Conservation (phyloP, 2,797 vertebrate genomes). For the Ctenopoma kingsleyae region DNA sequence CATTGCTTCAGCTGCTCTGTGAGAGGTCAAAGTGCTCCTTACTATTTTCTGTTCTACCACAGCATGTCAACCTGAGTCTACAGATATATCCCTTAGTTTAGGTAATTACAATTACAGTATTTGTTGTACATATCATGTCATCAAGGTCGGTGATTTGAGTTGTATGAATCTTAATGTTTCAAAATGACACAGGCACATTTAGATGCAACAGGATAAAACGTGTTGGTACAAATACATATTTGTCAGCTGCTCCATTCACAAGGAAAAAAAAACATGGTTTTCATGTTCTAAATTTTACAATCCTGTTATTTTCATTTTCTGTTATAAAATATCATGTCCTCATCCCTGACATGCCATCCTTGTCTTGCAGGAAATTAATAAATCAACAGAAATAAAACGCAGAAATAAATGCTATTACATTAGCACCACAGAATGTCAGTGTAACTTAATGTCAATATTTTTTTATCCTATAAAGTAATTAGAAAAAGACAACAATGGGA, state of each 20-base stretch:
- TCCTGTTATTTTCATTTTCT: not conserved
- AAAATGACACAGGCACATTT: not conserved
- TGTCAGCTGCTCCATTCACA: not conserved
- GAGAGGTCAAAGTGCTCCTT: not conserved
- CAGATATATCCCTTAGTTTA: not conserved
- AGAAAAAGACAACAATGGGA: no score
- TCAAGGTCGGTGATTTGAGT: not conserved
- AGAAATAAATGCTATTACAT: not conserved
- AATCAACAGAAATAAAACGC: not conserved
- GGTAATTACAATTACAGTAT: not conserved
- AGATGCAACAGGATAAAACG: not conserved
- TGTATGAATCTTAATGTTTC: not conserved
- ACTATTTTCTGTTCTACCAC: not conserved
- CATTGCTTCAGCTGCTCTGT: slow-evolving; percentile 1
- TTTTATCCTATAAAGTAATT: no score
- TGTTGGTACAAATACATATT: not conserved
- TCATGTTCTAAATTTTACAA: not conserved
- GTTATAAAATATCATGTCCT: not conserved
- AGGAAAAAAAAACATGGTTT: not conserved
- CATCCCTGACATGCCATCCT: not conserved
- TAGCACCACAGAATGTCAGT: not conserved
- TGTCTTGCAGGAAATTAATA: not conserved
- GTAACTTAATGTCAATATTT: no score
- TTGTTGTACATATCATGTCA: not conserved
- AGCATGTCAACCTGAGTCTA: not conserved